phyloP scores from a whole-genome alignment of 2,113 vertebrate genomes.

The Protobothrops mucrosquamatus region DNA sequence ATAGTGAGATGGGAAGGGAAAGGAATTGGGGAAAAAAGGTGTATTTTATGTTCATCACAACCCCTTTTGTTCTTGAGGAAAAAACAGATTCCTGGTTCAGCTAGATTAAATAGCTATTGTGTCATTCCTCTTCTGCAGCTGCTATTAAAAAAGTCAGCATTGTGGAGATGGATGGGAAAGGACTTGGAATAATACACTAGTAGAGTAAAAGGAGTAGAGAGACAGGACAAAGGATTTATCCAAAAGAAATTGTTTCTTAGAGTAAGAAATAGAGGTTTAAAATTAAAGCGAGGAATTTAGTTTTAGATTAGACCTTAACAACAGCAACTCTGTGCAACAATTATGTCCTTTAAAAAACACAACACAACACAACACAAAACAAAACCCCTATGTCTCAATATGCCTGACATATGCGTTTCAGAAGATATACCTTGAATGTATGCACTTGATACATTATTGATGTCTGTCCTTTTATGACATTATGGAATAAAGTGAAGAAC shows the following conservation, averaged over 20 bases:
- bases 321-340: constrained; percentile 19
- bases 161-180: constrained; percentile 11
- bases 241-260: neutral
- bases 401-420: neutral
- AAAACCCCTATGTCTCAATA: neutral
- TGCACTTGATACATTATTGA: neutral
- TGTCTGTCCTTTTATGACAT: neutral
- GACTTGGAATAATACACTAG: neutral
- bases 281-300: neutral
- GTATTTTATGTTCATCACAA: neutral
- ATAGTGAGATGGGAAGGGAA: neutral
- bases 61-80: neutral
- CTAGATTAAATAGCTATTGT: neutral
- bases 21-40: neutral
- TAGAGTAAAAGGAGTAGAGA: neutral
- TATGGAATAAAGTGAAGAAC: neutral
- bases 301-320: constrained; percentile 31
- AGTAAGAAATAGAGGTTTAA: neutral
- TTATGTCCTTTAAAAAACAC: constrained; percentile 1
- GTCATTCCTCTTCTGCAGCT: neutral
- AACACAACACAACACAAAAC: neutral
- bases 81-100: neutral
- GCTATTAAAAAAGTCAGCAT: too few species aligned
- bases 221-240: neutral
- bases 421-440: neutral